Percentiles rank a stretch among this genome's conserved stretches.
Conservation (phyloP, 2,113 vertebrate species). For the Myrmophylax atrothorax region DNA sequence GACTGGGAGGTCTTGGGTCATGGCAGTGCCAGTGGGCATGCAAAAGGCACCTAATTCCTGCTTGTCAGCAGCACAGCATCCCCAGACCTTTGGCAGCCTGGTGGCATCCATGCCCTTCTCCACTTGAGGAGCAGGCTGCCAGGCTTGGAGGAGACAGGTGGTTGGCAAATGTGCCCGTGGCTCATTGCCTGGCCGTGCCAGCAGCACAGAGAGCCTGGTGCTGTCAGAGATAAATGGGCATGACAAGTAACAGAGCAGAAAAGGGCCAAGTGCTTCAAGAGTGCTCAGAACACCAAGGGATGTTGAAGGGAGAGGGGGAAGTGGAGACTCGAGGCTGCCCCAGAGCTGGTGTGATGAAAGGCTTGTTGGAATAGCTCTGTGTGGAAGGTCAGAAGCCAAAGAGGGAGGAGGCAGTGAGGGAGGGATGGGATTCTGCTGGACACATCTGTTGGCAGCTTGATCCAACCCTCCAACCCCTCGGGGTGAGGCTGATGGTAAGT, state of each 20-base stretch:
- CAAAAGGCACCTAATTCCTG: fast-evolving
- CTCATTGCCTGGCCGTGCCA: neutral
- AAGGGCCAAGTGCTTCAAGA: neutral
- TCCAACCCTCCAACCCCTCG: neutral
- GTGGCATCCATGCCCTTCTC: neutral
- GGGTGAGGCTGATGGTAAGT: neutral
- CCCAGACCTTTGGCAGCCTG: neutral
- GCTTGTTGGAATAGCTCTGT: neutral
- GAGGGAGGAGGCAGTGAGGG: neutral
- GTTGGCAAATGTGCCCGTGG: fast-evolving
- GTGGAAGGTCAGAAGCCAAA: neutral
- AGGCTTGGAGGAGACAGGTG: fast-evolving
- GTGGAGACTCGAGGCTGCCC: fast-evolving
- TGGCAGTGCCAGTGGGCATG: neutral
- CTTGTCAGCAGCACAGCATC: neutral
- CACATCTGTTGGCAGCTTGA: neutral
- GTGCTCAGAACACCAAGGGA: neutral
- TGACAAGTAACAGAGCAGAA: fast-evolving
- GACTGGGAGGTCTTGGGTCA: neutral
- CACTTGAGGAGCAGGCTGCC: neutral
- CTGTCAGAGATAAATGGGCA: neutral
- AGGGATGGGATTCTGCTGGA: neutral
- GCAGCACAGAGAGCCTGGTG: fast-evolving
- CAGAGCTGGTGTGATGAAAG: neutral
- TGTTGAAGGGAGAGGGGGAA: neutral